A percentile compares a stretch with the other conserved stretches of the same genome.
These are phyloP conservation scores for Andricus quercusramuli DNA, from an alignment of 2,888 invertebrate species.

Conservation along the genomic window DNA sequence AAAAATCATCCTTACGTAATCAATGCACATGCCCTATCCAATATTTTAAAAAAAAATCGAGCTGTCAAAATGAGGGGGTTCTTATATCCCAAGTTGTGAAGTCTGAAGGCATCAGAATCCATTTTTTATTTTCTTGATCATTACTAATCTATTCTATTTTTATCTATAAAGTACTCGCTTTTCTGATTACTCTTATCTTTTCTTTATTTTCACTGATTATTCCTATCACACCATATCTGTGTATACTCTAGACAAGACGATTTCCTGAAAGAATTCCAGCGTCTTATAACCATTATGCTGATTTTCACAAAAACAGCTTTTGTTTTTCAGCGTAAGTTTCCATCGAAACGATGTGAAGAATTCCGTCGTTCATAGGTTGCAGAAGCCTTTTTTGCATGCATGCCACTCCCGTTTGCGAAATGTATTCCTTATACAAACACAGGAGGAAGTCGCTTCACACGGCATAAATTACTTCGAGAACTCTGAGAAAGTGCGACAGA, in stretches of 20 bases:
- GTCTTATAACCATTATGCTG: neutral
- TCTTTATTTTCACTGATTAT: slow-evolving; percentile 14
- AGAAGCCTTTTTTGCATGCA: slow-evolving; percentile 37
- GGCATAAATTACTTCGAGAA: slow-evolving; percentile 26
- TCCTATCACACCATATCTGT: neutral
- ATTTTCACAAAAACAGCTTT: neutral
- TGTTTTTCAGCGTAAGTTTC: neutral
- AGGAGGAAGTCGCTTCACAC: slow-evolving; percentile 31
- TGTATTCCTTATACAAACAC: slow-evolving; percentile 33
- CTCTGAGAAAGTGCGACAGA: slow-evolving; percentile 3
- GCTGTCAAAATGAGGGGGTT: too few species aligned
- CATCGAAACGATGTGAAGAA: slow-evolving; percentile 16
- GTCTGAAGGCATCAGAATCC: neutral
- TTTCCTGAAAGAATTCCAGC: neutral
- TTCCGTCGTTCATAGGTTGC: slow-evolving; percentile 9
- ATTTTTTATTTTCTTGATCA: neutral
- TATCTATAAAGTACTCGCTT: slow-evolving; percentile 21
- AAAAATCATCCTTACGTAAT: too few species aligned
- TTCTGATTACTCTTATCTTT: slow-evolving; percentile 13
- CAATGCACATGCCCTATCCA: too few species aligned
- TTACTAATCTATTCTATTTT: slow-evolving; percentile 26
- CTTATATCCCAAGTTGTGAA: too few species aligned
- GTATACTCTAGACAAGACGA: neutral
- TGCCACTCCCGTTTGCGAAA: slow-evolving; percentile 23
- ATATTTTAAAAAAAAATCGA: too few species aligned